Conservation (phyloP, 1,140 invertebrate genomes). For the Nebria ingens region DNA sequence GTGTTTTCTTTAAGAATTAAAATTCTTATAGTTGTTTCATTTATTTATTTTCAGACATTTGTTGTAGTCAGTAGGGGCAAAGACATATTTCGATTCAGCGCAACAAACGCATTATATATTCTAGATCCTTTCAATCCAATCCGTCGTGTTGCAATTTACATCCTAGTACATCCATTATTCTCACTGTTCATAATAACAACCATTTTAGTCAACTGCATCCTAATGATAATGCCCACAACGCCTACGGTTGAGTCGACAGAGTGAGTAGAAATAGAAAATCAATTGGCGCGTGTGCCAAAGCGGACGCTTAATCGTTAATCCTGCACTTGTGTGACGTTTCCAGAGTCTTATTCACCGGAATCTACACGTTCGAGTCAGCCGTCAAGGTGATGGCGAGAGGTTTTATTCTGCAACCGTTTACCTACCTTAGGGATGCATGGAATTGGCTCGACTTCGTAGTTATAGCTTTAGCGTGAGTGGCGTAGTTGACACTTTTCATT, state of each 20-base stretch:
- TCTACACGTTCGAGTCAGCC: conserved; percentile 98
- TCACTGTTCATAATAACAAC: conserved; percentile 96
- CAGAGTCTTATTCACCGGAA: conserved; percentile 98
- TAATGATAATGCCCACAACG: conserved; percentile 94
- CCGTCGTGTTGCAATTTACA: conserved; percentile 91
- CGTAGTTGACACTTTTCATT: conserved; percentile 19
- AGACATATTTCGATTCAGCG: conserved; percentile 97
- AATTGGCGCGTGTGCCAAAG: no score
- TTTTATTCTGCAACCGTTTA: conserved; percentile 97
- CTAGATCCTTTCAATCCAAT: conserved; percentile 96
- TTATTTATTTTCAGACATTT: conserved; percentile 75
- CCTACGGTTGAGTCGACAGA: conserved; percentile 91
- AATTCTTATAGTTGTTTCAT: conserved; percentile 18
- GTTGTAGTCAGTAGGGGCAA: conserved; percentile 96
- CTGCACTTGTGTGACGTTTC: conserved; percentile 37
- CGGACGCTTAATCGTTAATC: no score
- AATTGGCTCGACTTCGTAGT: conserved; percentile 99
- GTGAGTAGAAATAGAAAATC: conserved; percentile 79
- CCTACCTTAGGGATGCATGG: conserved; percentile 99
- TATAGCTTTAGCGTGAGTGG: conserved; percentile 98
- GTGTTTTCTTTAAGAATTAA: neutral
- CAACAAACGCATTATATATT: conserved; percentile 89
- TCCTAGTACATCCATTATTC: conserved; percentile 95
- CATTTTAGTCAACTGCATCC: conserved; percentile 94
- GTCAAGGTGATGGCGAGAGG: conserved; percentile 98